These are phyloP conservation scores for Theristus sp. DNA, from an alignment of 2,888 invertebrate species.

Conservation along the genomic window DNA sequence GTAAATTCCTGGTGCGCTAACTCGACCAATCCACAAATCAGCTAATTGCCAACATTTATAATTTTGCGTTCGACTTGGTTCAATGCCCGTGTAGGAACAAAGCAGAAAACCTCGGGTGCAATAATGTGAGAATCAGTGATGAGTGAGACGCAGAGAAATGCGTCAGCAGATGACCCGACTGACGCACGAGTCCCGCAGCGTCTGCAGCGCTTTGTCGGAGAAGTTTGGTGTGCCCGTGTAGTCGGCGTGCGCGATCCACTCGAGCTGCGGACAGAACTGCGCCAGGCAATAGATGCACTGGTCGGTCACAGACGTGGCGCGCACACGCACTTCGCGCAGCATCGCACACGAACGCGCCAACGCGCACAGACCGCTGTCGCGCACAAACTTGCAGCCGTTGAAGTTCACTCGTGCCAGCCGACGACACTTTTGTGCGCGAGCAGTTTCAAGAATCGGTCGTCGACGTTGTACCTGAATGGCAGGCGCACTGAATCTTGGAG, in stretches of 20 bases:
- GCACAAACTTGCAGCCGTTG: constrained; percentile 24
- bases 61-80: too few species aligned
- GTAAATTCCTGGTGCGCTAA: too few species aligned
- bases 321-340: constrained; percentile 15
- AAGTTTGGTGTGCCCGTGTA: constrained; percentile 22
- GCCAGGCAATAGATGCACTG: constrained; percentile 22
- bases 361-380: constrained; percentile 23
- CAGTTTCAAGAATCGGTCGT: constrained; percentile 22
- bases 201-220: constrained; percentile 21
- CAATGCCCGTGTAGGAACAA: too few species aligned
- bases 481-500: too few species aligned
- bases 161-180: constrained; percentile 25
- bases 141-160: too few species aligned
- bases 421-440: constrained; percentile 21
- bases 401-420: constrained; percentile 17
- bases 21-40: too few species aligned
- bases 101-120: too few species aligned
- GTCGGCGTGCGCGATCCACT: constrained; percentile 26
- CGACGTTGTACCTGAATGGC: too few species aligned
- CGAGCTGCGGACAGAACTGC: constrained; percentile 23
- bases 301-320: constrained; percentile 26
- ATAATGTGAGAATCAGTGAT: too few species aligned
- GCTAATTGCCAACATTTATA: too few species aligned
- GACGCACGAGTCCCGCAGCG: constrained; percentile 21
- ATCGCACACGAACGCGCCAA: constrained; percentile 9